Evolutionary conservation across 2,888 invertebrate species (phyloP), one percentile per base, ranked within the genome.

Genomic region (Diarsia brunnea): DNA sequence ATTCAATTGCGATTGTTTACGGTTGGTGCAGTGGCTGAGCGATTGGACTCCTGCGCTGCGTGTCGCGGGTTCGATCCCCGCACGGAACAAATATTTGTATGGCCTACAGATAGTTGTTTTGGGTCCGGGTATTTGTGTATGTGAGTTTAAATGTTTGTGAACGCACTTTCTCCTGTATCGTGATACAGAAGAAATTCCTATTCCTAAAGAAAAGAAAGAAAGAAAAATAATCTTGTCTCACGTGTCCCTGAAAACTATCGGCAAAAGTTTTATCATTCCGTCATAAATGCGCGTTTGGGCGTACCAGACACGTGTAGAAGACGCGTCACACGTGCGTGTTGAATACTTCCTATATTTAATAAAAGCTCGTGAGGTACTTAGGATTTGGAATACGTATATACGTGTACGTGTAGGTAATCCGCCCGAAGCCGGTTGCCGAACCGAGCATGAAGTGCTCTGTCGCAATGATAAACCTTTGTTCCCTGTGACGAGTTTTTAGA

Each of bases 401-500:
- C 47, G n/a, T 71, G 64, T 61, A 76, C 47, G 24, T 71, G 64
- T 80, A 69, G 58, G 49, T 81, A 81, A 79, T 79, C 79, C 73
- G 49, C 61, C 71, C 66, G 76, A 79, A 83, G 67, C 75, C 73
- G 73, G 58, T 81, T 78, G 75, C 78, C 70, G 86, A 91, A 85
- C 87, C 81, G 79, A 88, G 84, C 84, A 86, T 87, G 84, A 87
- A 88, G 85, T 87, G 83, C 85, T 88, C 85, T 87, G 89, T 89
- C 89, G 88, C 88, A 82, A 85, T 86, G 89, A 90, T 89, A 89
- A 90, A 88, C 89, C 91, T 90, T 93, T 93, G 92, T 92, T 90
- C 88, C 84, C 84, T 80, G 89, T 90, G 90, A 90, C 90, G 92
- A 92, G 92, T 94, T 94, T 94, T 93, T 92, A 93, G 93, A 93